Percentiles rank a stretch among this genome's conserved stretches.
phyloP scores from a whole-genome alignment of 2,113 vertebrate species.

The Oncorhynchus mykiss region DNA sequence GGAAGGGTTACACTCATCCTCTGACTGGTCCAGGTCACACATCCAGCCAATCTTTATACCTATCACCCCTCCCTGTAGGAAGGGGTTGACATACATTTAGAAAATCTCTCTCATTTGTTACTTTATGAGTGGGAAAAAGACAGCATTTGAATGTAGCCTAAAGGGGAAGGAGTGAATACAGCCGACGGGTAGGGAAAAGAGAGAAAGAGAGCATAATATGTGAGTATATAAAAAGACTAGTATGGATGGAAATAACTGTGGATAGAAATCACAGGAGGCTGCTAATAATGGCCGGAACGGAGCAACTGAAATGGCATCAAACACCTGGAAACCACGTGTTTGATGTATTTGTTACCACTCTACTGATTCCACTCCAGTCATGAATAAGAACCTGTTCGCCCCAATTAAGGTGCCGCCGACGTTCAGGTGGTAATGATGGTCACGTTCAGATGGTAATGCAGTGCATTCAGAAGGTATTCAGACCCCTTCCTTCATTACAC shows the following conservation, averaged over 20 bases:
- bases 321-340: too few relatives aligned
- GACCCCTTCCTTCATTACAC: too few relatives aligned
- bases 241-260: neutral
- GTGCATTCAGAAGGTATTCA: too few relatives aligned
- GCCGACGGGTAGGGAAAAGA: neutral
- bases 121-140: neutral
- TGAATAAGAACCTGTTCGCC: too few relatives aligned
- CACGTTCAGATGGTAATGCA: too few relatives aligned
- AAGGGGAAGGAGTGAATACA: neutral
- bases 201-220: neutral
- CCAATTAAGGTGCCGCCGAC: too few relatives aligned
- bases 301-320: neutral
- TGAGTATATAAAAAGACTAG: neutral
- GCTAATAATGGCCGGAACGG: too few relatives aligned
- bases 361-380: neutral
- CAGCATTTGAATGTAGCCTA: neutral
- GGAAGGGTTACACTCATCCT: slow-evolving; percentile 80
- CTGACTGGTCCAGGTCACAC: slow-evolving; percentile 83
- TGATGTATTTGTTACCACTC: too few relatives aligned
- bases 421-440: too few relatives aligned
- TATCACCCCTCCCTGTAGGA: slow-evolving; percentile 84
- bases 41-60: slow-evolving; percentile 92
- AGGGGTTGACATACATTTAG: neutral
- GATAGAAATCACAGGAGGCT: too few relatives aligned
- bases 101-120: neutral